These are phyloP conservation scores for Chloroceryle amazona DNA, from an alignment of 2,797 vertebrate species.

Conservation along the genomic window DNA sequence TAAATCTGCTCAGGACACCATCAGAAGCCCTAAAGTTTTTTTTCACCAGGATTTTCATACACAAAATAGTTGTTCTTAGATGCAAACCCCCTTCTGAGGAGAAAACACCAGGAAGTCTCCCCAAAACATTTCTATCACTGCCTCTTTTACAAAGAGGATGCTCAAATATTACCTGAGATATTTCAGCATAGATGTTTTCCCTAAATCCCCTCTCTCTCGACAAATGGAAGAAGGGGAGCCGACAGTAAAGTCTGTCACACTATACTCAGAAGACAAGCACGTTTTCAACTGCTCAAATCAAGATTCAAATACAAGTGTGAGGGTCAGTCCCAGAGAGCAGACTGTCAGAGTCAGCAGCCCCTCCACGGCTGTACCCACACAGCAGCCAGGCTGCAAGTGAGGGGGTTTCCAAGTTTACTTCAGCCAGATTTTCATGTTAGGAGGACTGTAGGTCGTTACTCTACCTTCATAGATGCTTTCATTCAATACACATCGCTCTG, in stretches of 20 bases:
- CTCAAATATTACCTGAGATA: neutral
- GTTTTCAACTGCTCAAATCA: neutral
- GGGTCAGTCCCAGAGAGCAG: accelerated
- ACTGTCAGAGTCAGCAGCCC: neutral
- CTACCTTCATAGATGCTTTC: neutral
- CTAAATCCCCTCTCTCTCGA: neutral
- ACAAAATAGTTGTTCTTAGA: neutral
- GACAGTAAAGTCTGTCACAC: neutral
- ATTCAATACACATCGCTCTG: slow-evolving; percentile 15
- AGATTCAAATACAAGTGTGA: neutral
- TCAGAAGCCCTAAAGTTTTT: neutral
- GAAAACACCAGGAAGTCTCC: neutral
- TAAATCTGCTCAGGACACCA: neutral
- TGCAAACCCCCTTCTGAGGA: neutral
- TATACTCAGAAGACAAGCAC: neutral
- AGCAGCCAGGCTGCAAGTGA: neutral
- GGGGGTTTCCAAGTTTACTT: neutral
- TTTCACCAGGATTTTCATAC: neutral
- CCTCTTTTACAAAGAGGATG: neutral
- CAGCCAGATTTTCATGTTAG: neutral
- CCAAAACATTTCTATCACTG: neutral
- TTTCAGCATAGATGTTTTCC: neutral
- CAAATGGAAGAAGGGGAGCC: neutral
- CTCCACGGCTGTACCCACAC: accelerated
- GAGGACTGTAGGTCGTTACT: neutral